phyloP scores from a whole-genome alignment of 1,140 invertebrate species.

The Lysiphlebus fabarum region DNA sequence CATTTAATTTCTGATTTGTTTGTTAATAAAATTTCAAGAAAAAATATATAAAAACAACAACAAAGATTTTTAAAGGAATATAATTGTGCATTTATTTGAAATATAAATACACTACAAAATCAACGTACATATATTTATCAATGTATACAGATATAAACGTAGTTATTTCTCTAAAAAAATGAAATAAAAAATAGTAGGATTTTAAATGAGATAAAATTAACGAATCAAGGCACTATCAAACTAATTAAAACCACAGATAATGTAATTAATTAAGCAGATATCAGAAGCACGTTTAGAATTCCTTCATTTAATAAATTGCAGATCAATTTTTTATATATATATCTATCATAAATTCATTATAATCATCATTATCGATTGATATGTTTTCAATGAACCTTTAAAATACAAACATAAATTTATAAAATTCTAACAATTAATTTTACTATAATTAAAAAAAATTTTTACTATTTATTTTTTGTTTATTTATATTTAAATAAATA shows the following conservation, averaged over 20 bases:
- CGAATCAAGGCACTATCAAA: conserved; percentile 29
- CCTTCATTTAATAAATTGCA: neutral
- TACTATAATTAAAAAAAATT: no score
- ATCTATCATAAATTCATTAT: no score
- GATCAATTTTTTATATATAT: no score
- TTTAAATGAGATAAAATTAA: neutral
- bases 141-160: conserved; percentile 9
- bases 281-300: conserved; percentile 49
- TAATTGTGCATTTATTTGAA: conserved; percentile 14
- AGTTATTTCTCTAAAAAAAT: conserved; percentile 8
- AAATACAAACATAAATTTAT: no score
- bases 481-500: no score
- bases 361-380: no score
- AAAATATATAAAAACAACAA: no score
- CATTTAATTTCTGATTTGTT: neutral
- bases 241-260: conserved; percentile 57
- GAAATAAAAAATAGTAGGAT: neutral
- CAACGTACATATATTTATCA: neutral
- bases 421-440: neutral
- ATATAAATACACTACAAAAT: neutral
- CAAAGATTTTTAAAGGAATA: conserved; percentile 14
- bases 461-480: no score
- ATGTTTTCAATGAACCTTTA: neutral
- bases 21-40: neutral
- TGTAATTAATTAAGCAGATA: conserved; percentile 55